These are phyloP conservation scores for Pristionchus fissidentatus DNA, from an alignment of 2,888 invertebrate species.

Conservation along the genomic window DNA sequence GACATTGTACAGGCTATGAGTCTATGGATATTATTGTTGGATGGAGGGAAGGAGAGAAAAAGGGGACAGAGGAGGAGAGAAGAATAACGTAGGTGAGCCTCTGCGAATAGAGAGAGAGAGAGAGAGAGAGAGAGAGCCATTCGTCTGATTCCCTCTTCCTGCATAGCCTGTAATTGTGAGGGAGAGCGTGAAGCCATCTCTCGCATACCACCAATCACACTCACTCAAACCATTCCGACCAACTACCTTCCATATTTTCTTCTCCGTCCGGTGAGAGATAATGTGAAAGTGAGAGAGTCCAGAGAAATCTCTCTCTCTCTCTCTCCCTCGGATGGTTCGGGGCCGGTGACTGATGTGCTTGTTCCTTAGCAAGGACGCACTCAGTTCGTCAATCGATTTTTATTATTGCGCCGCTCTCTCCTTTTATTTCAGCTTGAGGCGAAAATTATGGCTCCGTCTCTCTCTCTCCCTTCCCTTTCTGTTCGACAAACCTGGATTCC, in stretches of 20 bases:
- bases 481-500: neutral
- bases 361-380: no score
- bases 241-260: no score
- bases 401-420: slow-evolving; percentile 5
- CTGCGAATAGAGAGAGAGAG: neutral
- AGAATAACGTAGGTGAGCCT: slow-evolving; percentile 41
- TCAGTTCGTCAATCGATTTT: slow-evolving; percentile 21
- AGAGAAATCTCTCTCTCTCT: no score
- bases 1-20: slow-evolving; percentile 27
- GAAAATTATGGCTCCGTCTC: slow-evolving; percentile 3
- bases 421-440: neutral
- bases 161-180: neutral
- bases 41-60: slow-evolving; percentile 7
- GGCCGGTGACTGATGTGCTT: no score
- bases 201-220: no score
- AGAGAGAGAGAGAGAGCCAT: neutral
- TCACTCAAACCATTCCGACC: no score
- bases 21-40: slow-evolving; percentile 36
- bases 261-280: no score
- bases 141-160: slow-evolving; percentile 25
- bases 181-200: no score
- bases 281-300: neutral
- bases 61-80: slow-evolving; percentile 16
- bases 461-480: no score
- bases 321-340: no score